Conservation (phyloP, 2,888 invertebrate genomes). For the Parnassius glacialis region DNA sequence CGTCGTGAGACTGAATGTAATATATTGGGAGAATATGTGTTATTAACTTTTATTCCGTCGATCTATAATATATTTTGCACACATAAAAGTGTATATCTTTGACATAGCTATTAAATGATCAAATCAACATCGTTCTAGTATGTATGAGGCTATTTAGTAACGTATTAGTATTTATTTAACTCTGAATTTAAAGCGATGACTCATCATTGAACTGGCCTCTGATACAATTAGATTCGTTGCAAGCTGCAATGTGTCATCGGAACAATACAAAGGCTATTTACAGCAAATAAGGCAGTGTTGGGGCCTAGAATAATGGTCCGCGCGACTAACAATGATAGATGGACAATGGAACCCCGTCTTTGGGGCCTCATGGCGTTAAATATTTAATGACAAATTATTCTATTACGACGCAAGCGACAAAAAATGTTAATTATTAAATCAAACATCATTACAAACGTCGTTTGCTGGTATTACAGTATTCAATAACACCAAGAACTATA, state of each 20-base stretch:
- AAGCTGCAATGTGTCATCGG: conserved; percentile 45
- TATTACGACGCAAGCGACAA: conserved; percentile 37
- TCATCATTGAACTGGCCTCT: conserved; percentile 32
- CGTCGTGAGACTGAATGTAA: no score
- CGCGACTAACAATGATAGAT: conserved; percentile 56
- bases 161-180: conserved; percentile 23
- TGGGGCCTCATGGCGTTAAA: conserved; percentile 43
- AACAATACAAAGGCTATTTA: conserved; percentile 41
- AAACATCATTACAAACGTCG: no score
- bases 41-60: no score
- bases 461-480: no score
- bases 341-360: conserved; percentile 45
- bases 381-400: conserved; percentile 61
- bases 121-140: no score
- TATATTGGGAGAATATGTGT: no score
- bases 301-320: conserved; percentile 26
- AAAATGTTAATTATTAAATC: conserved; percentile 1
- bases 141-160: no score
- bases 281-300: conserved; percentile 35
- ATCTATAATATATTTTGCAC: no score
- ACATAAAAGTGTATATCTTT: no score
- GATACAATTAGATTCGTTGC: conserved; percentile 31
- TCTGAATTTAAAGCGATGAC: conserved; percentile 41
- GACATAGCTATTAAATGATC: no score
- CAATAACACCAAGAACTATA: no score